Evolutionary conservation across 2,113 vertebrate genomes (phyloP).

Genomic region (Bagarius yarrelli): DNA sequence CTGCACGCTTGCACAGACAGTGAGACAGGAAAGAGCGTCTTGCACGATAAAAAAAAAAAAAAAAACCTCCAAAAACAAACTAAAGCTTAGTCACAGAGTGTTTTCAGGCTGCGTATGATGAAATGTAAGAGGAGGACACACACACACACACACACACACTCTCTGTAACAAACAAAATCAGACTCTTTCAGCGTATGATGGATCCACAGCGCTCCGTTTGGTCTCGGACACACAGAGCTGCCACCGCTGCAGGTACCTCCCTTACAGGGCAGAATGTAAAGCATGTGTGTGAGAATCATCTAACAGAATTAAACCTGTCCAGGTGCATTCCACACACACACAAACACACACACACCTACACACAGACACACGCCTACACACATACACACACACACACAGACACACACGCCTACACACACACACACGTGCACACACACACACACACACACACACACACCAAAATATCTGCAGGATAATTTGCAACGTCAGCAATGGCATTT

Average conservation of each 20-base stretch:
- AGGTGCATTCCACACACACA: conserved; percentile 15
- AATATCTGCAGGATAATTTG: neutral
- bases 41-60: conserved; percentile 1
- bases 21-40: conserved; percentile 8
- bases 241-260: too few species aligned
- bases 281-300: neutral
- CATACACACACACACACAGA: too few species aligned
- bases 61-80: neutral
- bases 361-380: too few species aligned
- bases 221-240: too few species aligned
- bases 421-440: too few species aligned
- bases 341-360: too few species aligned
- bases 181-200: neutral
- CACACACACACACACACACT: too few species aligned
- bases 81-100: conserved; percentile 26
- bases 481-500: neutral
- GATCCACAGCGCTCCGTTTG: too few species aligned
- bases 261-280: neutral
- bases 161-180: neutral
- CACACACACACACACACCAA: too few species aligned
- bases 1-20: conserved; percentile 16
- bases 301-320: conserved; percentile 10
- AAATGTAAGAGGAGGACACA: too few species aligned
- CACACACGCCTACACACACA: too few species aligned
- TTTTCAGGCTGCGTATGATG: neutral